A percentile compares a stretch with the other conserved stretches of the same genome.
phyloP scores from a whole-genome alignment of 2,888 invertebrate species.

The Eudasyphora cyanicolor region DNA sequence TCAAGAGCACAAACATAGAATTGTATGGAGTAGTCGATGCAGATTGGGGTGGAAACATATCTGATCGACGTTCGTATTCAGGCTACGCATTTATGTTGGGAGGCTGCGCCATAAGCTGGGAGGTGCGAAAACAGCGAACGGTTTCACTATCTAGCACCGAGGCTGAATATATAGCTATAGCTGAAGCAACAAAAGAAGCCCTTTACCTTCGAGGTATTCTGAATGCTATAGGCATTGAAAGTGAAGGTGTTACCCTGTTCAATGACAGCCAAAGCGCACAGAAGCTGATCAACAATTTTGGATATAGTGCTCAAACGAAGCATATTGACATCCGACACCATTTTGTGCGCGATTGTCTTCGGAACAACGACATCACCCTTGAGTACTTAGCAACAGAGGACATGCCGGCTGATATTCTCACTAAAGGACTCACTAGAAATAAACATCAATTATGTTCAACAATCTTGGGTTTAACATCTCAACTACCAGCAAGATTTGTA shows the following conservation, averaged over 20 bases:
- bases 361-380: constrained; percentile 38
- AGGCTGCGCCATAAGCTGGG: constrained; percentile 62
- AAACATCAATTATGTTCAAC: constrained; percentile 51
- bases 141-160: constrained; percentile 64
- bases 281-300: constrained; percentile 43
- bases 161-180: constrained; percentile 63
- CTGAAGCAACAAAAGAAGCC: constrained; percentile 61
- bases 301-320: constrained; percentile 57
- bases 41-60: constrained; percentile 61
- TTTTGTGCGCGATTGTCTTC: constrained; percentile 53
- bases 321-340: constrained; percentile 64
- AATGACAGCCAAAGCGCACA: constrained; percentile 65
- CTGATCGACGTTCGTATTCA: constrained; percentile 62
- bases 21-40: constrained; percentile 61
- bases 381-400: constrained; percentile 58
- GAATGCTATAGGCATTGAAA: constrained; percentile 40
- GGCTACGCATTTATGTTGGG: constrained; percentile 64
- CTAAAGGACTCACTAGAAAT: constrained; percentile 49
- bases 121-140: constrained; percentile 64
- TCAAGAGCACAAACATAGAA: constrained; percentile 15
- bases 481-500: neutral
- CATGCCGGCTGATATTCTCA: constrained; percentile 64
- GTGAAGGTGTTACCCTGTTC: constrained; percentile 45
- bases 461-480: constrained; percentile 31
- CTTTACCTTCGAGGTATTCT: constrained; percentile 51